Base-by-base conservation (phyloP, 30 jellyfish, hydroid and myxozoan genomes). In the Aurelia aurita complex sp. Pacific region DNA sequence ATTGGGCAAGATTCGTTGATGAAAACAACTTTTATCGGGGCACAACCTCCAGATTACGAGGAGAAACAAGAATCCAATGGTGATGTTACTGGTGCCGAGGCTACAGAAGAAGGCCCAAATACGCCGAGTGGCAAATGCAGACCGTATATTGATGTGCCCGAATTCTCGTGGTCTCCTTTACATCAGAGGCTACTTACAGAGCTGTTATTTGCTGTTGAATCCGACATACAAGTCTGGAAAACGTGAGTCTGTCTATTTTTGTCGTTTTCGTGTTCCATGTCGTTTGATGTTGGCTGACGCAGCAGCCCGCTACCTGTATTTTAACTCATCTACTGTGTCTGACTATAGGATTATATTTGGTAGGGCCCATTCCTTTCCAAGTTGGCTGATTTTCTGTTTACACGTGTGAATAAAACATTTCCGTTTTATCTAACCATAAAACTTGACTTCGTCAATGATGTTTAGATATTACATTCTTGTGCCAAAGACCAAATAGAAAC, bases 171-270 rank as follows among this genome's bases (percentile, higher is more conserved):
- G 99, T 94, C 99, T 14, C 80, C 70, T 16, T 69, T 92, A 74
- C 99, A 94, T 67, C 99, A 94, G 57, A 78, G 96, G 75, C 94
- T 94, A 35, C 94, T 94, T 2, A 68, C 99, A 4, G 99, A 94
- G 80, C 76, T 94, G 34, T 63, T 94, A 32, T 94, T 94, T 63
- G 89, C 99, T 50, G 82, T 94, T 36, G 99, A 94, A 64, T 83
- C 96, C 12, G 99, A 94, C 64, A 11, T 94, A 12, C 99, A 94
- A 83, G 99, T 94, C 15, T 94, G 99, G 99, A 88, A 89, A 94
- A 94, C 99, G 99, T 89, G 70, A 73, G 99, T 83, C 13, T 81
- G 1, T 40, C 52, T 40, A 3, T 9, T 9, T 9, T 46, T 46
- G 11, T 46, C 14, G 6, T 46, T 0, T 46, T 46, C 57, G 15